Conservation (phyloP, 1,140 invertebrate genomes). For the Polypedilum pembai region DNA sequence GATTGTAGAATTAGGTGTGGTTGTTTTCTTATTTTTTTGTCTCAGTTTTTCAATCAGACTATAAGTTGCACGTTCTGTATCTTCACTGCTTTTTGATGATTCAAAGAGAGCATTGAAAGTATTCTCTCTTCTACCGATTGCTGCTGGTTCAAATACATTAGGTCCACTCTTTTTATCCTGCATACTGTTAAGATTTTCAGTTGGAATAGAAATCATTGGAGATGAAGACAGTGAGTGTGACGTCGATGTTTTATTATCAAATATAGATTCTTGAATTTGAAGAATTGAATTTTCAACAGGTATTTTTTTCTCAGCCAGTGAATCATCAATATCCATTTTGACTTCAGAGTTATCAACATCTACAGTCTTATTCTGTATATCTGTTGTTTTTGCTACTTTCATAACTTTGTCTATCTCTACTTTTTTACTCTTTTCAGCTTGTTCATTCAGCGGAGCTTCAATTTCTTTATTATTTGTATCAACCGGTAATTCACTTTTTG, state of each 20-base stretch:
- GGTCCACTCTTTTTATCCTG: constrained; percentile 41
- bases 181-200: constrained; percentile 37
- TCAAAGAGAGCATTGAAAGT: neutral
- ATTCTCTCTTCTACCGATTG: neutral
- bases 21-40: constrained; percentile 44
- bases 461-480: no score
- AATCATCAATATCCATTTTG: constrained; percentile 15
- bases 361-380: neutral
- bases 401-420: no score
- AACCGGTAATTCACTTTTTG: no score
- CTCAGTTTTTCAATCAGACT: constrained; percentile 70
- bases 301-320: neutral
- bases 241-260: neutral
- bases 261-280: neutral
- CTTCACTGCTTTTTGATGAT: constrained; percentile 44
- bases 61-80: constrained; percentile 64
- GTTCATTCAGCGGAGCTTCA: no score
- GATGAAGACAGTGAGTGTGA: neutral
- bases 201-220: constrained; percentile 18
- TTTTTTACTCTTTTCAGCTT: no score
- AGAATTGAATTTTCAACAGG: neutral
- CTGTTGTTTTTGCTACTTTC: no score
- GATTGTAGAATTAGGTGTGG: constrained; percentile 32
- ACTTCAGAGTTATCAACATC: neutral
- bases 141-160: constrained; percentile 35